Evolutionary conservation across 1,140 invertebrate species (phyloP), one percentile per base, ranked within the genome.

Genomic region (Parapsyche elsis): DNA sequence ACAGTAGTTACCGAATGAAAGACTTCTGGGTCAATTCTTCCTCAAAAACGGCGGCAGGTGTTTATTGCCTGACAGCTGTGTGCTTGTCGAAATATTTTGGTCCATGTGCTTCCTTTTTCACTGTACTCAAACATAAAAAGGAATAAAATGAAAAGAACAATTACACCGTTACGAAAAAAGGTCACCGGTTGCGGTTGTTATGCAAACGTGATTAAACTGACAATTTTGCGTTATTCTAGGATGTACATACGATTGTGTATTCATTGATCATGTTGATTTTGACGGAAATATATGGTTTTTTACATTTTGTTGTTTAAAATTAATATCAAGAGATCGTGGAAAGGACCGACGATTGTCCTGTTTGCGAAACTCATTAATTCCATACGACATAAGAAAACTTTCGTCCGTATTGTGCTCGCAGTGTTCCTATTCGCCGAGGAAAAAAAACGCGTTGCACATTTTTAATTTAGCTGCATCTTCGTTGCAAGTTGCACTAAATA

Each of bases 61-160:
- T 30, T 77, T 30, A 19, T 73, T 45, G 10, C 59, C 30, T 77
- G 75, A 77, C 75, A 77, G 75, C 75, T 77, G 75, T 77, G 59
- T 45, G 19, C 57, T 77, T 77, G 75, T 77, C 75, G 75, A 77
- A 77, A 77, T 77, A 77, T 77, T 77, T 77, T 77, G 75, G 75
- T 77, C 75, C 75, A 77, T 77, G 75, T 77, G 75, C 14, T 77
- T 64, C 44, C 26, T 77, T 77, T 77, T 77, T 77, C 49, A 45
- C 2, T 45, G 10, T 16, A 14, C 16, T 12, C 12, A 14, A 14
- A 53, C 2, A 71, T 5, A 30, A 44, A 67, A 23, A 67, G 1
- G 70, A n/a, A 4, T 26, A 1, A 71, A 30, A 45, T 19, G 21
- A 75, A 21, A 57, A 49, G 7, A 21, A 64, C 75, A 77, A 77